Percentiles rank a stretch among this genome's conserved stretches.
phyloP scores from a whole-genome alignment of 1,140 invertebrate species.

The Penaeus japonicus region DNA sequence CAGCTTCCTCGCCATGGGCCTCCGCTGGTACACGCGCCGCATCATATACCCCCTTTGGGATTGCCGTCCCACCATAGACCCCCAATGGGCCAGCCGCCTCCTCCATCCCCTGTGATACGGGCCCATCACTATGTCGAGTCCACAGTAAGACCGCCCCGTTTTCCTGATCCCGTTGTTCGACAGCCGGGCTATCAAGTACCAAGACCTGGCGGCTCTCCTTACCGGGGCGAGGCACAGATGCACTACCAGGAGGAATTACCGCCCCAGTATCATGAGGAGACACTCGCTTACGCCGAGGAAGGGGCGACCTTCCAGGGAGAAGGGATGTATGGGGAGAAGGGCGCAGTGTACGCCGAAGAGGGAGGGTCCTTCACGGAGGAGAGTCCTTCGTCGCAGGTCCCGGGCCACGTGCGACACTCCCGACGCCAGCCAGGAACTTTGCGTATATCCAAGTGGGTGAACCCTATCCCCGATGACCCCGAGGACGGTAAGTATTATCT shows the following conservation, averaged over 20 bases:
- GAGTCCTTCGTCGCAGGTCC: background rate
- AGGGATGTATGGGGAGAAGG: background rate
- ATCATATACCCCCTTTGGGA: background rate
- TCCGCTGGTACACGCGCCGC: background rate
- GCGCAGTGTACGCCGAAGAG: background rate
- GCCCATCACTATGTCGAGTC: too few relatives aligned
- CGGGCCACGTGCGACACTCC: background rate
- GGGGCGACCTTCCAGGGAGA: too few relatives aligned
- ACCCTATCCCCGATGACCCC: constrained; percentile 57
- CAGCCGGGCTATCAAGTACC: too few relatives aligned
- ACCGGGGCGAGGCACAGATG: too few relatives aligned
- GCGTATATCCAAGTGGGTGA: constrained; percentile 58
- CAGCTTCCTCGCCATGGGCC: background rate
- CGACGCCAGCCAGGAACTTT: constrained; percentile 37
- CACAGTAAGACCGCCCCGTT: too few relatives aligned
- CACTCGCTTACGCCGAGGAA: too few relatives aligned
- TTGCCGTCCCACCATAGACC: background rate
- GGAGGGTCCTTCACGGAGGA: background rate
- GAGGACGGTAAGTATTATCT: constrained; percentile 51
- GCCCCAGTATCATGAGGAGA: too few relatives aligned
- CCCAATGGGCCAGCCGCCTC: background rate
- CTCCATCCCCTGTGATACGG: background rate
- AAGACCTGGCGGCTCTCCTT: too few relatives aligned
- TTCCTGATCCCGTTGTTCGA: too few relatives aligned
- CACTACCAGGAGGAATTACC: too few relatives aligned